Conservation (phyloP, 2,888 invertebrate species). For the Penaeus monodon region DNA sequence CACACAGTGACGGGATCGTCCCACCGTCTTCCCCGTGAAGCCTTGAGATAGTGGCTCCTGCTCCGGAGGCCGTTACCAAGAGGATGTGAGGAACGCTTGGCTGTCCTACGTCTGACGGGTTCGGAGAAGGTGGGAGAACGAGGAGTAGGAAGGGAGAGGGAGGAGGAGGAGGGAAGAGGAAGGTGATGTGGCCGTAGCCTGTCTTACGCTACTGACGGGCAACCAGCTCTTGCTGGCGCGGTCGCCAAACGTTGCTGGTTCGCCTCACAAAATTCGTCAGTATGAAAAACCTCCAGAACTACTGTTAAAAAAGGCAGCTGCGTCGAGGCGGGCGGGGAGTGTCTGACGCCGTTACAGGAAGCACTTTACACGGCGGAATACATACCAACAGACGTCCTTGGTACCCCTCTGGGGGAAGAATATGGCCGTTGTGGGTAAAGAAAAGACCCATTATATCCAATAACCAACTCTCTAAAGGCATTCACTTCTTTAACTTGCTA, state of each 20-base stretch:
- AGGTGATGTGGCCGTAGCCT: slow-evolving; percentile 35
- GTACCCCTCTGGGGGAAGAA: slow-evolving; percentile 62
- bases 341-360: slow-evolving; percentile 34
- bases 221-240: slow-evolving; percentile 21
- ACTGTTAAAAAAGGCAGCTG: slow-evolving; percentile 29
- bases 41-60: slow-evolving; percentile 12
- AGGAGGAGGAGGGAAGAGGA: neutral
- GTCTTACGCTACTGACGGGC: slow-evolving; percentile 56
- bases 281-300: slow-evolving; percentile 43
- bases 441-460: too few relatives aligned
- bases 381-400: slow-evolving; percentile 66
- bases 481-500: too few relatives aligned
- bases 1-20: too few relatives aligned
- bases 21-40: slow-evolving; percentile 19
- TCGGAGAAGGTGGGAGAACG: neutral
- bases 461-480: too few relatives aligned
- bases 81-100: slow-evolving; percentile 32
- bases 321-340: slow-evolving; percentile 13
- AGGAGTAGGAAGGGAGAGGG: too few relatives aligned
- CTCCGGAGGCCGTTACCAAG: slow-evolving; percentile 13
- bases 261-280: slow-evolving; percentile 58
- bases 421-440: too few relatives aligned
- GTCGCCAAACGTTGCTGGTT: slow-evolving; percentile 9
- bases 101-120: slow-evolving; percentile 48
- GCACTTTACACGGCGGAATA: slow-evolving; percentile 39